Conservation (phyloP, 2,113 vertebrate genomes). For the Empidonax alnorum region DNA sequence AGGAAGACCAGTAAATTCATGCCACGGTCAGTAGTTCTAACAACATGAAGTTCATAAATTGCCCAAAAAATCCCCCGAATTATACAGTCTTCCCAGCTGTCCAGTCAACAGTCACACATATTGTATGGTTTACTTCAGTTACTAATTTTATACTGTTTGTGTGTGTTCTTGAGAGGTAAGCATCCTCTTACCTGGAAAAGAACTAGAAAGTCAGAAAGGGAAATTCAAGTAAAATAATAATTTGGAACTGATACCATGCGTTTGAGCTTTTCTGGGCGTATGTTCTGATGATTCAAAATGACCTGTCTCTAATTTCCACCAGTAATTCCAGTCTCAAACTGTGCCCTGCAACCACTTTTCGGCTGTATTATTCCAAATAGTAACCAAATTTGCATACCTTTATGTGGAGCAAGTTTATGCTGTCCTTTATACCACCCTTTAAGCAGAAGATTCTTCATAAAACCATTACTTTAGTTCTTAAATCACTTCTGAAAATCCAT, state of each 20-base stretch:
- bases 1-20: constrained; percentile 96
- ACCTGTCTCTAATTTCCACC: neutral
- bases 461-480: neutral
- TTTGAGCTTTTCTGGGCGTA: neutral
- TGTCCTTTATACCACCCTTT: neutral
- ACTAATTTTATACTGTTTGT: neutral
- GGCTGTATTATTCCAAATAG: neutral
- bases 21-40: constrained; percentile 83
- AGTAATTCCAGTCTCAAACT: neutral
- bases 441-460: neutral
- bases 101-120: neutral
- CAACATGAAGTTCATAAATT: neutral
- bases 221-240: neutral
- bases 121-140: neutral
- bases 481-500: neutral
- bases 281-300: neutral
- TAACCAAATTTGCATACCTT: neutral
- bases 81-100: neutral
- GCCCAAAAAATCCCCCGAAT: fast-evolving
- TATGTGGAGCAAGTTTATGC: neutral
- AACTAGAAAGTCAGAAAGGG: neutral
- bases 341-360: neutral
- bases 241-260: neutral
- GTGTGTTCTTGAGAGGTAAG: neutral
- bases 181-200: neutral